phyloP scores from a whole-genome alignment of 2,888 invertebrate species.

The Leistus spinibarbis region DNA sequence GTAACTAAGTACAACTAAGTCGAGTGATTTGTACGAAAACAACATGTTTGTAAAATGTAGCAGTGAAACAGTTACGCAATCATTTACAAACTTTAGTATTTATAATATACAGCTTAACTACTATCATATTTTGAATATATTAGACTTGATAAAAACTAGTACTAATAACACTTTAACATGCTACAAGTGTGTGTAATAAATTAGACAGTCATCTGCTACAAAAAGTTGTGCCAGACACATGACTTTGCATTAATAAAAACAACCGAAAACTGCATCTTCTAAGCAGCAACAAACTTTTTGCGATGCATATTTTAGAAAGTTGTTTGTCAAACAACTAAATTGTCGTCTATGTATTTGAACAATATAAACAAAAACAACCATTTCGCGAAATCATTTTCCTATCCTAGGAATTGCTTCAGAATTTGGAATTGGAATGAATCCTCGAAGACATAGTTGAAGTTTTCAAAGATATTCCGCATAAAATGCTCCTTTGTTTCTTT shows the following conservation, averaged over 20 bases:
- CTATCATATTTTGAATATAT: background rate
- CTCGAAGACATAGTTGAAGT: too few species aligned
- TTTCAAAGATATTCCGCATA: too few species aligned
- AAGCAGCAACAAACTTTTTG: background rate
- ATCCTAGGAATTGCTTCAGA: too few species aligned
- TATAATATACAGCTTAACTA: background rate
- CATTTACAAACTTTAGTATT: background rate
- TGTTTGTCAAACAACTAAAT: background rate
- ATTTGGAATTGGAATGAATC: too few species aligned
- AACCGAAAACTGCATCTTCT: background rate
- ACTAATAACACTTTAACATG: background rate
- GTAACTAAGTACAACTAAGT: too few species aligned
- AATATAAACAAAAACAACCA: background rate
- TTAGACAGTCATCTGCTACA: background rate
- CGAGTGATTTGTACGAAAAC: too few species aligned
- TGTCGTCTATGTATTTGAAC: background rate
- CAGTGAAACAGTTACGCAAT: background rate
- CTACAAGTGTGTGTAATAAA: background rate
- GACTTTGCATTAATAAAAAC: background rate
- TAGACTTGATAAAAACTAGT: conserved; percentile 5
- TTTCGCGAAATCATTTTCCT: background rate
- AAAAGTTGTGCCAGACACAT: background rate
- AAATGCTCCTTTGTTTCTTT: too few species aligned
- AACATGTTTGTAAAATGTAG: background rate
- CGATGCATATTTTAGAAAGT: background rate